A percentile compares a stretch with the other conserved stretches of the same genome.
Conservation (phyloP, 1,140 invertebrate species). For the Oscheius sp. region DNA sequence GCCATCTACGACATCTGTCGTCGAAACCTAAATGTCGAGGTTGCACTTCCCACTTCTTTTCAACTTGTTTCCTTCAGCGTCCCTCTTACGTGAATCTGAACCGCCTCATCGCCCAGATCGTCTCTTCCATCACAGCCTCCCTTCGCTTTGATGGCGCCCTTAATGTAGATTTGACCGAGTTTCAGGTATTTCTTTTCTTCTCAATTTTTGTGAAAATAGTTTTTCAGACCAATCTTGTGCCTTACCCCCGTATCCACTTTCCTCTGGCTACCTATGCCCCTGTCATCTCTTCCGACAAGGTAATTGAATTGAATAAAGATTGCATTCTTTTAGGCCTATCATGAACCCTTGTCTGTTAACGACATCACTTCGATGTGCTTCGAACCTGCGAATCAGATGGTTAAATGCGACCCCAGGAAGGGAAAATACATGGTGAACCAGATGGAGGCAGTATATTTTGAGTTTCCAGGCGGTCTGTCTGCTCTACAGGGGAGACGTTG, state of each 20-base stretch:
- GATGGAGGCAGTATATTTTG: not conserved
- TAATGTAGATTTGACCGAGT: slow-evolving; percentile 81
- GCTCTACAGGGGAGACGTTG: slow-evolving; percentile 74
- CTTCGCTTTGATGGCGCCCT: slow-evolving; percentile 80
- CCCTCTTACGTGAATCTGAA: slow-evolving; percentile 81
- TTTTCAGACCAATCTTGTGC: slow-evolving; percentile 74
- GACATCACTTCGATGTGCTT: slow-evolving; percentile 67
- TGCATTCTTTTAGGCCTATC: slow-evolving; percentile 52
- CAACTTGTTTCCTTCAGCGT: slow-evolving; percentile 68
- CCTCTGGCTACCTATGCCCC: slow-evolving; percentile 60
- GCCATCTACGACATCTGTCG: slow-evolving; percentile 33
- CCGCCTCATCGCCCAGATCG: slow-evolving; percentile 71
- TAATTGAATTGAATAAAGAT: not conserved
- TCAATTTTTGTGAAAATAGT: not conserved
- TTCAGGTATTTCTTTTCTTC: slow-evolving; percentile 72
- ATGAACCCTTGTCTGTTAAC: slow-evolving; percentile 73
- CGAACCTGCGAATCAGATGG: slow-evolving; percentile 78
- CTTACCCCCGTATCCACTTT: slow-evolving; percentile 79
- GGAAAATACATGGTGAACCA: slow-evolving; percentile 67
- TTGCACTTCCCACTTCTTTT: not conserved
- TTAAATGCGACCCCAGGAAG: slow-evolving; percentile 67
- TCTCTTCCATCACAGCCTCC: slow-evolving; percentile 78
- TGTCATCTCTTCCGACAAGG: slow-evolving; percentile 41
- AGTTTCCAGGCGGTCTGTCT: slow-evolving; percentile 72
- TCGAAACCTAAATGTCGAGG: slow-evolving; percentile 17